A percentile compares a stretch with the other conserved stretches of the same genome.
These are phyloP conservation scores for Argyrosomus japonicus DNA, from an alignment of 2,113 vertebrate species.

Conservation along the genomic window DNA sequence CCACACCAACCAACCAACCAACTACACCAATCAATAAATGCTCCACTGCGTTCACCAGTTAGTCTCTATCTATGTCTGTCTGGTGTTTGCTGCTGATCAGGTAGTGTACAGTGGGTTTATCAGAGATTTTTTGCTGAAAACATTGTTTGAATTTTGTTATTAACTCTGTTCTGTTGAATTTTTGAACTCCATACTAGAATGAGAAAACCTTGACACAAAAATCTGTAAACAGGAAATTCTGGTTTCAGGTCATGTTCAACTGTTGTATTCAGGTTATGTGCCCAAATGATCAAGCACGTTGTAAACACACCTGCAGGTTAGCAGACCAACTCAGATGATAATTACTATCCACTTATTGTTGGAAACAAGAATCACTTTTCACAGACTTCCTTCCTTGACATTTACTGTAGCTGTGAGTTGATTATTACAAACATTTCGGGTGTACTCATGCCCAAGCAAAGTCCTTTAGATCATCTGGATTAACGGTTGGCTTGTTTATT, in stretches of 20 bases:
- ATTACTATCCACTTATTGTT: neutral
- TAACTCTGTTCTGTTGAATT: neutral
- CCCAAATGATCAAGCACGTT: too few relatives aligned
- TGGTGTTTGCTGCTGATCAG: too few relatives aligned
- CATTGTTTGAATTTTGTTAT: neutral
- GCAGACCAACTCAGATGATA: neutral
- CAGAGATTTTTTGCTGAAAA: too few relatives aligned
- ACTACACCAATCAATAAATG: too few relatives aligned
- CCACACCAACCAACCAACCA: too few relatives aligned
- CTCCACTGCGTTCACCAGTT: too few relatives aligned
- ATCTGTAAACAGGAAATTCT: neutral
- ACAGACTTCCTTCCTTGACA: neutral
- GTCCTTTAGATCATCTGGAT: neutral
- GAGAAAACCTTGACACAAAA: neutral
- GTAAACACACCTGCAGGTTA: neutral
- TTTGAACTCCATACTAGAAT: neutral
- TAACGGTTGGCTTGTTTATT: neutral
- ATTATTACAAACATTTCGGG: neutral
- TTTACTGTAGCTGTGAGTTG: neutral
- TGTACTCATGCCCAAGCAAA: neutral
- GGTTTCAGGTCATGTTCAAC: neutral
- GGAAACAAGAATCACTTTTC: neutral
- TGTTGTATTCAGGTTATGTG: neutral
- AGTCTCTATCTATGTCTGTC: too few relatives aligned
- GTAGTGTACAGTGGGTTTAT: too few relatives aligned